These are phyloP conservation scores for Metallyticus violacea DNA, from an alignment of 2,888 invertebrate species.

Conservation along the genomic window DNA sequence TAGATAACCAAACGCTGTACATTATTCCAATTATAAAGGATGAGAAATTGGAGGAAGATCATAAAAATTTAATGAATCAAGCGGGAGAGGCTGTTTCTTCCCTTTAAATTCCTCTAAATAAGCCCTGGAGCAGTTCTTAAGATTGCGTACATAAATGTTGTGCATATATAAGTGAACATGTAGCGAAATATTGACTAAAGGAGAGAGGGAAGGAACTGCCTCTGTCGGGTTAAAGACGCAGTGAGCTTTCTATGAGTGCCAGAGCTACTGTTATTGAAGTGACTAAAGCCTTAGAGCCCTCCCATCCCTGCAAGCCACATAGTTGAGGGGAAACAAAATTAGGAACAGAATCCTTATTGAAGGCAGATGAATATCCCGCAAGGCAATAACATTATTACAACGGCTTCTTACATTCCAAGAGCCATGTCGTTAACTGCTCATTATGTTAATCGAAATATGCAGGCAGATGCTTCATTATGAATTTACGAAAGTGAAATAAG, in stretches of 20 bases:
- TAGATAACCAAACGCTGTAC: too few relatives aligned
- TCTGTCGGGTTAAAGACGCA: not conserved
- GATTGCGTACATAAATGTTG: not conserved
- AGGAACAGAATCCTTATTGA: not conserved
- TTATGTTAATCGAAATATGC: not conserved
- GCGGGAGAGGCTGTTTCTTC: too few relatives aligned
- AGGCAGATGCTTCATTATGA: not conserved
- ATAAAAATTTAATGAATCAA: too few relatives aligned
- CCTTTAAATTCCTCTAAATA: not conserved
- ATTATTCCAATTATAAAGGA: too few relatives aligned
- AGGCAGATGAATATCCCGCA: not conserved
- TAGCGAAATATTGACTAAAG: not conserved
- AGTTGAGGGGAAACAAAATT: not conserved
- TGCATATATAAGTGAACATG: not conserved
- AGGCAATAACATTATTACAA: not conserved
- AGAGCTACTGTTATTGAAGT: not conserved
- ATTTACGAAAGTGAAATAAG: not conserved
- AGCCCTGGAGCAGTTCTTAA: not conserved
- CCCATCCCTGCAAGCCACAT: not conserved
- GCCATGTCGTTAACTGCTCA: not conserved
- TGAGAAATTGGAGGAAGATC: too few relatives aligned
- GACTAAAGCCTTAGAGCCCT: not conserved
- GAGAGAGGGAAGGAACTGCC: not conserved
- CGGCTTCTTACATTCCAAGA: not conserved
- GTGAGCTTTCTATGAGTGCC: not conserved